Evolutionary conservation across 1,140 invertebrate species (phyloP).

Genomic region (Brachionus rubens): DNA sequence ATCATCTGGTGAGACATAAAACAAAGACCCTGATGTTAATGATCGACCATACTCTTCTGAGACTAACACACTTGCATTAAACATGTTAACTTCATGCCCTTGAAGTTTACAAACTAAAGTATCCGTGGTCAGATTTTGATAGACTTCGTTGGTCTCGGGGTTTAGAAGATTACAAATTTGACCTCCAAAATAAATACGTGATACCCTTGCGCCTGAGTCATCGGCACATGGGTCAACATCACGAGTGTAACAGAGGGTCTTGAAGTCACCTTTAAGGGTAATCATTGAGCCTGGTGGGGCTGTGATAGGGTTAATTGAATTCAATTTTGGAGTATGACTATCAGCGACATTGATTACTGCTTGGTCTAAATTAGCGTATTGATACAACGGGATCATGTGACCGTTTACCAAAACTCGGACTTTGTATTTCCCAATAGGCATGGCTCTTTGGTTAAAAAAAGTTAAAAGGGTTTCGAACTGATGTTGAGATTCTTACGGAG

Average conservation of each 20-base stretch:
- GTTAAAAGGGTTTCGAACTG: no score
- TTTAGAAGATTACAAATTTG: constrained; percentile 36
- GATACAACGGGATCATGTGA: constrained; percentile 20
- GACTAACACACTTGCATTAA: constrained; percentile 1
- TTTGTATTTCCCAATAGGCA: neutral
- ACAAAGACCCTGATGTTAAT: neutral
- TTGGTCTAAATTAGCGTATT: neutral
- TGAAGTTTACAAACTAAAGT: neutral
- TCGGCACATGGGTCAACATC: constrained; percentile 22
- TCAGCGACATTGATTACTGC: neutral
- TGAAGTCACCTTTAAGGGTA: constrained; percentile 48
- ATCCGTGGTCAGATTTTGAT: constrained; percentile 11
- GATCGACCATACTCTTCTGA: constrained; percentile 37
- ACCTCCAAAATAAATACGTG: constrained; percentile 35
- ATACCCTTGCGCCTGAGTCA: neutral
- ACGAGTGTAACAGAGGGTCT: constrained; percentile 15
- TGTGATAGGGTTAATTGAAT: constrained; percentile 44
- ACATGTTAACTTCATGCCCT: constrained; percentile 24
- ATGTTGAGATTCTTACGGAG: constrained; percentile 17
- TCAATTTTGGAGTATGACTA: constrained; percentile 49
- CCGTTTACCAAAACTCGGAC: constrained; percentile 30
- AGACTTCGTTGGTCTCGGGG: neutral
- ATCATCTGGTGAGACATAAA: constrained; percentile 4
- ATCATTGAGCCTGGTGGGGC: constrained; percentile 49
- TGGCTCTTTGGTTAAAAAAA: neutral